A percentile compares a stretch with the other conserved stretches of the same genome.
Conservation (phyloP, 2,113 vertebrate genomes). For the Centropus unirufus region DNA sequence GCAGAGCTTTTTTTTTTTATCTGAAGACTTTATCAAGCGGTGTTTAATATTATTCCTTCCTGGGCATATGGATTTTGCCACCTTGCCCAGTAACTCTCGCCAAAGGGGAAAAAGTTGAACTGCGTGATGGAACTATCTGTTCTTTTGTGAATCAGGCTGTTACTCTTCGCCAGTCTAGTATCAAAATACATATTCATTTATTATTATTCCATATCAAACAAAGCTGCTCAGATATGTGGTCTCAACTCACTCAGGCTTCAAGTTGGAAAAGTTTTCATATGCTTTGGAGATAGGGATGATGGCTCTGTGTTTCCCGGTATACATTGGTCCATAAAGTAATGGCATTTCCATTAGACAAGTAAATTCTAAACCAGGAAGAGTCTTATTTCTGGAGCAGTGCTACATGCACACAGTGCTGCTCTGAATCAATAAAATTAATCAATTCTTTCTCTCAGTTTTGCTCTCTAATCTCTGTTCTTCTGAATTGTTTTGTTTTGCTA, state of each 20-base stretch:
- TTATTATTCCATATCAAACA: background rate
- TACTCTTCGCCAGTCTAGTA: background rate
- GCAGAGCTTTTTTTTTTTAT: background rate
- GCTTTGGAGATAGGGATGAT: background rate
- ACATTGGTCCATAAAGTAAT: background rate
- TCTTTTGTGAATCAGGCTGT: background rate
- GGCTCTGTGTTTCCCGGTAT: background rate
- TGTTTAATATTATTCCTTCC: background rate
- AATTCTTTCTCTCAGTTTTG: background rate
- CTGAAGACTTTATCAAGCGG: background rate
- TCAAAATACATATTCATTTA: background rate
- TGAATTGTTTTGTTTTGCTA: slow-evolving; percentile 29
- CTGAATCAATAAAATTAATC: slow-evolving; percentile 9
- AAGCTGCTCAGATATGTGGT: background rate
- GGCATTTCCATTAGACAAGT: background rate
- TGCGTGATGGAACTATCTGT: fast-evolving
- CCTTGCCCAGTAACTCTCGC: background rate
- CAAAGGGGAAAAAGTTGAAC: background rate
- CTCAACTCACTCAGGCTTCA: background rate
- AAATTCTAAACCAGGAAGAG: background rate
- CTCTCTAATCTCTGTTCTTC: background rate
- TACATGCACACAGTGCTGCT: background rate
- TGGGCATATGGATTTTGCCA: background rate
- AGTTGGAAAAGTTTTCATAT: background rate
- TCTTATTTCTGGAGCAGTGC: background rate